Base-by-base conservation (phyloP, 2,113 vertebrate genomes). In the Sinocyclocheilus maitianheensis region DNA sequence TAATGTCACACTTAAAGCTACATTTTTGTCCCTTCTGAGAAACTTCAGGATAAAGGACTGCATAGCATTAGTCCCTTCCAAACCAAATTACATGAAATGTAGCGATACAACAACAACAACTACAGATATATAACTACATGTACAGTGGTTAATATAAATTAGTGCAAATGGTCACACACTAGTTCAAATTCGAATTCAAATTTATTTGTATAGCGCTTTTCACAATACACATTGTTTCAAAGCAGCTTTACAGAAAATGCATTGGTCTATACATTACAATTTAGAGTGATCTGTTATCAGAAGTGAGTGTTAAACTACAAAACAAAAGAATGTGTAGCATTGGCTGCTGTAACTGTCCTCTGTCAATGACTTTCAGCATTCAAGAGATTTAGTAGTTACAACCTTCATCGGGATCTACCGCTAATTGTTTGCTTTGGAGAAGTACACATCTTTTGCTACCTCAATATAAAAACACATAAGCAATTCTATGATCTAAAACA, bases 391-490 rank as follows among this genome's bases (percentile, higher is more conserved):
- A 71, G 6, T 34, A 69, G 48, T 16, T 53, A 18, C 24, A 76
- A 77, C 30, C 24, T 37, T 58, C 76, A 58, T 12, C 18, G 34
- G 4, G 30, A 13, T 78, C 53, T 60, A 78, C 30, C 37, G 18
- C 77, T 40, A 34, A 60, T 37, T 78, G 77, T 78, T 78, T 78
- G 4, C 18, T 78, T 60, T 78, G 51, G 77, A 58, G 30, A 78
- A 30, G 20, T 8, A 40, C 10, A 37, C 18, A 78, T 60, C 1
- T 9, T 77, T 77, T 26, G 24, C 43, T 76, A 51, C n/a, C n/a
- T 26, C 30, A 20, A n/a, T 5, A 20, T 22, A 48, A n/a, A 78
- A 78, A 77, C 24, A 55, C 26, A 51, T 16, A 20, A 0, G 5
- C 51, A 34, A 37, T 20, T 58, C 16, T 78, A 12, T 78, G 18